A percentile compares a stretch with the other conserved stretches of the same genome.
phyloP scores from a whole-genome alignment of 2,888 invertebrate species.

The Noctua comes region DNA sequence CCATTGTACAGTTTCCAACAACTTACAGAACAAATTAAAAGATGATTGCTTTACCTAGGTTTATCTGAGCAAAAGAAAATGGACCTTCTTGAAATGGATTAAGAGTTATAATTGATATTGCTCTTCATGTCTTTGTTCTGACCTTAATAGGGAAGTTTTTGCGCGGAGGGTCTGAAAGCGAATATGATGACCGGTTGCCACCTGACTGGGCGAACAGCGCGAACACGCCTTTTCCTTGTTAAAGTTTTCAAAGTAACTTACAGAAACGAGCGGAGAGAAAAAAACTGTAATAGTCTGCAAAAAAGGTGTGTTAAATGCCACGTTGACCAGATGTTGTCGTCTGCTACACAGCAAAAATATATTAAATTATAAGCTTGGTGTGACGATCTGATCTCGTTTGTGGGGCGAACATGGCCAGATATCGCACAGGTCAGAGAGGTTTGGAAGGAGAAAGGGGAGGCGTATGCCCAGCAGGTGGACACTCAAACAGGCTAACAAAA shows the following conservation, averaged over 20 bases:
- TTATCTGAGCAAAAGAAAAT: slow-evolving; percentile 32
- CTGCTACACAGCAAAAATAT: background rate
- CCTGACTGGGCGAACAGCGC: slow-evolving; percentile 42
- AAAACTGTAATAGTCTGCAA: background rate
- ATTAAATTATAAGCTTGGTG: slow-evolving; percentile 17
- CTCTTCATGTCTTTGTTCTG: slow-evolving; percentile 34
- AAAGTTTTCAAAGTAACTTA: slow-evolving; percentile 35
- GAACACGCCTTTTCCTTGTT: slow-evolving; percentile 54
- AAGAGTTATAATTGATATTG: slow-evolving; percentile 39
- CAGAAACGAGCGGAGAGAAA: slow-evolving; percentile 2
- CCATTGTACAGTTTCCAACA: slow-evolving; percentile 57
- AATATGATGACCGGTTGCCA: slow-evolving; percentile 57
- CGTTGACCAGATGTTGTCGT: background rate
- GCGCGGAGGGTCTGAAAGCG: slow-evolving; percentile 21
- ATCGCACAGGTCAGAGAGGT: no score
- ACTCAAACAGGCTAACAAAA: no score
- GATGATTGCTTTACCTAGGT: slow-evolving; percentile 51
- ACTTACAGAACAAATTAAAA: slow-evolving; percentile 62
- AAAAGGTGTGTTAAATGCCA: slow-evolving; percentile 4
- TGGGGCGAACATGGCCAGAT: no score
- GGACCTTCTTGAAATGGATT: slow-evolving; percentile 28
- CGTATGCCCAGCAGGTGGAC: no score
- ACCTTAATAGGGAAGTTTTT: slow-evolving; percentile 54
- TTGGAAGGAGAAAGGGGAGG: no score
- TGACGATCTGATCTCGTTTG: no score